Percentiles rank a stretch among this genome's conserved stretches.
phyloP scores from a whole-genome alignment of 2,888 invertebrate species.

The Cheilosia urbana region DNA sequence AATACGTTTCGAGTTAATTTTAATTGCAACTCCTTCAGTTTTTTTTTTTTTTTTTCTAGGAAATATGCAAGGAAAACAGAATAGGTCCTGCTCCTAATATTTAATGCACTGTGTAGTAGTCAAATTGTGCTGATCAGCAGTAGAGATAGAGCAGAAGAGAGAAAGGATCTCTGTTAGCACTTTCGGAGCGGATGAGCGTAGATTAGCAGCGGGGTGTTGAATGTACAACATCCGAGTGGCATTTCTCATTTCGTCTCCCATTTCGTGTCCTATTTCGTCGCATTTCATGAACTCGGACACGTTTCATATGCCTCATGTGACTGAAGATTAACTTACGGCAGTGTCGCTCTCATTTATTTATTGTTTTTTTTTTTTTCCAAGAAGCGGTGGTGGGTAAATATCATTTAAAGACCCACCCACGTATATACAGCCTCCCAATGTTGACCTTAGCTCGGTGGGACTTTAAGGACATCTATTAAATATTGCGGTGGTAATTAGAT shows the following conservation, averaged over 20 bases:
- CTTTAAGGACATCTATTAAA: constrained; percentile 44
- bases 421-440: neutral
- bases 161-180: constrained; percentile 29
- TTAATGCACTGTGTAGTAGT: constrained; percentile 15
- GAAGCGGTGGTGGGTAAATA: neutral
- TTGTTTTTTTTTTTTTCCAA: neutral
- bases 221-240: constrained; percentile 48
- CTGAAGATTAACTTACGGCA: constrained; percentile 36
- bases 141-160: constrained; percentile 2
- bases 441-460: constrained; percentile 26
- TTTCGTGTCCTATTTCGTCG: constrained; percentile 26
- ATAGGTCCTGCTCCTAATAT: neutral
- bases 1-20: constrained; percentile 45
- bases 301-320: constrained; percentile 28
- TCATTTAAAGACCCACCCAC: constrained; percentile 3
- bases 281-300: constrained; percentile 36
- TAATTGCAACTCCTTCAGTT: constrained; percentile 59
- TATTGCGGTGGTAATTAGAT: constrained; percentile 65
- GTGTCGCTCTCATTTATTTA: neutral
- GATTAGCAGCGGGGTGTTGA: neutral
- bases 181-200: constrained; percentile 12
- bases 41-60: neutral
- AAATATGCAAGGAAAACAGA: constrained; percentile 42
- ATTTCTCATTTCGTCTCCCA: constrained; percentile 48
- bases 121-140: constrained; percentile 62